A percentile compares a stretch with the other conserved stretches of the same genome.
Evolutionary conservation across 2,888 invertebrate species (phyloP).

Genomic region (Yponomeuta evonymella): DNA sequence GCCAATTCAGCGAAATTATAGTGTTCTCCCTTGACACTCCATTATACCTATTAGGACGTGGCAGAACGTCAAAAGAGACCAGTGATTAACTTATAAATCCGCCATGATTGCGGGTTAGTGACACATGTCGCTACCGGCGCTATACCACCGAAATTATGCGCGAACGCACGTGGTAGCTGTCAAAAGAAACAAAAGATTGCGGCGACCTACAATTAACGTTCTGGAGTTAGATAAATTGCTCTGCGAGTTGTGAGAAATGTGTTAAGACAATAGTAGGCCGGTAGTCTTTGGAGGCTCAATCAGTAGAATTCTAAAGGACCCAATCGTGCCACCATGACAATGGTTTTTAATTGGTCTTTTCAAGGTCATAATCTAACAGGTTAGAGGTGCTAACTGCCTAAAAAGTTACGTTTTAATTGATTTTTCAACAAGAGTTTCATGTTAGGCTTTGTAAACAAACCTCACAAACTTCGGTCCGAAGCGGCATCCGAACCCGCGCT

Average conservation of each 20-base stretch:
- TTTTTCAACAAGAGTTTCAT: too few relatives aligned
- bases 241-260: background rate
- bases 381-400: too few relatives aligned
- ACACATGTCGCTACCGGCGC: constrained; percentile 53
- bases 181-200: constrained; percentile 1
- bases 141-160: constrained; percentile 36
- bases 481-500: too few relatives aligned
- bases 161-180: constrained; percentile 9
- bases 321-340: too few relatives aligned
- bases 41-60: background rate
- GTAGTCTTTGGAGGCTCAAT: background rate
- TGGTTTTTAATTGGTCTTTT: too few relatives aligned
- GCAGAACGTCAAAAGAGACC: constrained; percentile 24
- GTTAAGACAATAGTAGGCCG: background rate
- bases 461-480: too few relatives aligned
- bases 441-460: too few relatives aligned
- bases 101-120: constrained; percentile 40
- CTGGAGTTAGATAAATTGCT: constrained; percentile 1
- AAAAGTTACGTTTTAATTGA: too few relatives aligned
- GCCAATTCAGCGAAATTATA: constrained; percentile 26
- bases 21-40: constrained; percentile 1
- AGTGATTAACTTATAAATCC: constrained; percentile 51
- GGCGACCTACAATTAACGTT: constrained; percentile 16
- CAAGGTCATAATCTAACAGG: too few relatives aligned
- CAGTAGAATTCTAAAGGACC: too few relatives aligned